Evolutionary conservation across 2,113 vertebrate genomes (phyloP), one percentile per base, ranked within the genome.

Genomic region (Macrotus californicus): DNA sequence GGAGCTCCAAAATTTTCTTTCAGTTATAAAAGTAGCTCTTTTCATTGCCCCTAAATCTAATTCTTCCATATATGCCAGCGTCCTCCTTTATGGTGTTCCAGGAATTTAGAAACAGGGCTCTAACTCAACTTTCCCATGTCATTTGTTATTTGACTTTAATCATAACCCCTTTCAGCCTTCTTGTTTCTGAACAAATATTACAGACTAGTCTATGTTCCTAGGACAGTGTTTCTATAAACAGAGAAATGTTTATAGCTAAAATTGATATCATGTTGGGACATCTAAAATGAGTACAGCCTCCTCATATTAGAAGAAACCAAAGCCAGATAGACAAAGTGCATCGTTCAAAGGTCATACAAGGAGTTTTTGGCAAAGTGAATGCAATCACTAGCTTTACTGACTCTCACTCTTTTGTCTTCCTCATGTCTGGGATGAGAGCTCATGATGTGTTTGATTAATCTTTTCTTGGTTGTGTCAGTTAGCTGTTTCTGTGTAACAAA

Each of bases 91-190:
- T 13, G 7, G 12, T 66, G 14, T 89, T 21, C 43, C 86, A 82
- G 34, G 56, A 89, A 54, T 72, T 70, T 43, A 93, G 48, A 14
- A 50, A 77, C 7, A 59, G 67, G 6, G 21, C 29, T 34, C 73
- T 50, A 6, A 6, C 86, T 90, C 3, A 14, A 73, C 64, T 70
- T 56, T 83, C 77, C 13, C 39, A 18, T 43, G 50, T 46, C 61
- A 22, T 77, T 92, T 29, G 34, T 93, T 48, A 83, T 92, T 39
- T 92, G 84, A 85, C 26, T 94, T 88, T 84, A 84, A 92, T 54
- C 56, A 61, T 29, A 41, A 29, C 18, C 56, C 9, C 52, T 56
- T 81, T 73, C 46, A 66, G 14, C 22, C 6, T 82, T 94, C 56
- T 85, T 29, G 7, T 72, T 87, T 93, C 52, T 86, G 18, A 94